Percentiles rank a stretch among this genome's conserved stretches.
Evolutionary conservation across 2,113 vertebrate genomes (phyloP).

Genomic region (Trogon melanurus): DNA sequence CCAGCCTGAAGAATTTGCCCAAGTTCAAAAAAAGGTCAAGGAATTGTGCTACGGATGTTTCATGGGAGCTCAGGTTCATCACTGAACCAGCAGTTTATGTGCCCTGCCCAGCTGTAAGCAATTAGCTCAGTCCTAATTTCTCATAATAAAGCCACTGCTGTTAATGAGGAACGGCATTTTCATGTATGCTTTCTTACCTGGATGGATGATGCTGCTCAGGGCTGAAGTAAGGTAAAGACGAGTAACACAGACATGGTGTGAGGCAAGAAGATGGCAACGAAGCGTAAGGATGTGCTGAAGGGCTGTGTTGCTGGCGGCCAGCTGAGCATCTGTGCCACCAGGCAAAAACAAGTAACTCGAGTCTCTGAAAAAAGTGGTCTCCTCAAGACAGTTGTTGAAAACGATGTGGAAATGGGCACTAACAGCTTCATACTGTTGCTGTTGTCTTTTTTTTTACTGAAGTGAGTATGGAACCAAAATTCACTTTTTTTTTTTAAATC

Average conservation of each 20-base stretch:
- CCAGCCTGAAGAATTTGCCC: not conserved
- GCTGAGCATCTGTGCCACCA: not conserved
- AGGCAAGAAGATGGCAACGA: not conserved
- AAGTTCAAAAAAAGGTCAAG: not conserved
- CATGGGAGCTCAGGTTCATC: not conserved
- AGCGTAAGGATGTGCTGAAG: rapidly evolving
- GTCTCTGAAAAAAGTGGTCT: not conserved
- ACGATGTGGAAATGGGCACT: rapidly evolving
- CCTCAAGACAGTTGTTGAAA: not conserved
- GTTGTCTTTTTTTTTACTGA: not conserved
- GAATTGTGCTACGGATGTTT: not conserved
- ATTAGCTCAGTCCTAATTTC: not conserved
- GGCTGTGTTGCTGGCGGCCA: not conserved
- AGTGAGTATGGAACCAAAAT: not conserved
- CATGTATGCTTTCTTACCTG: not conserved
- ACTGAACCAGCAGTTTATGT: not conserved
- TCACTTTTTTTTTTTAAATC: not conserved
- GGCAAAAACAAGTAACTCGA: rapidly evolving
- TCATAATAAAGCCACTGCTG: not conserved
- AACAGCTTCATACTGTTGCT: not conserved
- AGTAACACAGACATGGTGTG: rapidly evolving
- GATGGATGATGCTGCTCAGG: not conserved
- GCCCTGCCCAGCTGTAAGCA: not conserved
- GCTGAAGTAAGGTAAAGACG: not conserved
- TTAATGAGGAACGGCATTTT: not conserved